Evolutionary conservation across 2,797 vertebrate species (phyloP), one percentile per base, ranked within the genome.

Genomic region (Onychomys arenicola): DNA sequence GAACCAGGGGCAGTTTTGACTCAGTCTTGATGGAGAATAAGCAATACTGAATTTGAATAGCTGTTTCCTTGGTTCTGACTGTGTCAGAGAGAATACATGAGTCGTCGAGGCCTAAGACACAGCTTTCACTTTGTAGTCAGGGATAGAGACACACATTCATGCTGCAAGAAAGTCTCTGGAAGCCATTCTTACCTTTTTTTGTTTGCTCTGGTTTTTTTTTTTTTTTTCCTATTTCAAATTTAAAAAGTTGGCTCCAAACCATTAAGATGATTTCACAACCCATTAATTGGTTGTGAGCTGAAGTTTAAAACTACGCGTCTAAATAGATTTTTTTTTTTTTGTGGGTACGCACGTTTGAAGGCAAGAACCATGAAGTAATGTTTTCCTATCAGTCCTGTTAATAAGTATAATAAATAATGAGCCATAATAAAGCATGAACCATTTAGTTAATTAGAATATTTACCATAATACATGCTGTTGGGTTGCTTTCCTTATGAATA

Each of bases 381-480:
- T 97, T 97, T 98, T 97, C 97, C 95, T 97, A 91, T 96, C 92
- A 81, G 96, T 82, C 34, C 55, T 92, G 93, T 94, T 97, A 96
- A 82, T 97, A 96, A 96, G 95, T 95, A 86, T 96, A 97, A 86
- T 86, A 86, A 86, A 86, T 86, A 86, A 86, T 86, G 83, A 86
- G 95, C 92, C 86, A 93, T 94, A 95, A 94, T 95, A 96, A 97
- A 97, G 83, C 93, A 90, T 82, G 94, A 94, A 88, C 93, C 57
- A 17, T 89, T 97, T 94, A 96, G 92, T 91, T 97, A 96, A 96
- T 97, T 97, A 96, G 95, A 97, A 96, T 97, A 97, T 98, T 98
- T 97, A 96, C 97, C 93, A 95, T 97, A 95, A 89, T 96, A 98
- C 94, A 93, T 97, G 93, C 93, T 59, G 91, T 80, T 92, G 89